Conservation (phyloP, 2,888 invertebrate species). For the Agrypnus murinus region DNA sequence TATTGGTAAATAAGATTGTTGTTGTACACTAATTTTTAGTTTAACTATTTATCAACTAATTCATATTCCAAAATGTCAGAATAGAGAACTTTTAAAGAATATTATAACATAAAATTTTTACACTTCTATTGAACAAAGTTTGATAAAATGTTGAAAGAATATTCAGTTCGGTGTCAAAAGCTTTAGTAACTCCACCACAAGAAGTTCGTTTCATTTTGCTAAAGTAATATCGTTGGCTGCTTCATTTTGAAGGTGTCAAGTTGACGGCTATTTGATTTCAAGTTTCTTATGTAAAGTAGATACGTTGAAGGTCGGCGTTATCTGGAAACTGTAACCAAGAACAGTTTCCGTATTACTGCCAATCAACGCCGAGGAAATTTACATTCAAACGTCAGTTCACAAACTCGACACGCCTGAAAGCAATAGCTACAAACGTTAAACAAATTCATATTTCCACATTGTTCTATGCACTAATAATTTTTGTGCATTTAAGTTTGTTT, state of each 20-base stretch:
- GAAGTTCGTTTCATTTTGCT: conserved; percentile 22
- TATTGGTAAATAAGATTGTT: too few species aligned
- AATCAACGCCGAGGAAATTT: conserved; percentile 40
- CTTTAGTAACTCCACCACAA: conserved; percentile 5
- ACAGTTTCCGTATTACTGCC: conserved; percentile 40
- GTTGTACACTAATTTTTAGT: too few species aligned
- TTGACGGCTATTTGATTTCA: conserved; percentile 41
- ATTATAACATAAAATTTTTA: neutral
- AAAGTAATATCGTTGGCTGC: conserved; percentile 28
- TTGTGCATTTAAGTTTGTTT: neutral
- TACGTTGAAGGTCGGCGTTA: conserved; percentile 39
- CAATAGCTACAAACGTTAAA: conserved; percentile 6
- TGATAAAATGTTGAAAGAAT: conserved; percentile 23
- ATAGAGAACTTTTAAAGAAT: neutral
- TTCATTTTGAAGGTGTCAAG: conserved; percentile 35
- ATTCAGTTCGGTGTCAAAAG: conserved; percentile 1
- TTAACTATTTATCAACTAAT: too few species aligned
- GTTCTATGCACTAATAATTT: neutral
- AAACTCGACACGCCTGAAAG: conserved; percentile 32
- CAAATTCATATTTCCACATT: conserved; percentile 2
- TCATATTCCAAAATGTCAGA: too few species aligned
- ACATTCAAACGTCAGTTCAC: conserved; percentile 37
- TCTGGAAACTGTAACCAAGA: conserved; percentile 42
- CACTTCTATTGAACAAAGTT: neutral
- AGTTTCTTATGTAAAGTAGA: conserved; percentile 41